These are phyloP conservation scores for Amphiprion clarkii DNA, from an alignment of 2,797 vertebrate genomes.

Conservation along the genomic window DNA sequence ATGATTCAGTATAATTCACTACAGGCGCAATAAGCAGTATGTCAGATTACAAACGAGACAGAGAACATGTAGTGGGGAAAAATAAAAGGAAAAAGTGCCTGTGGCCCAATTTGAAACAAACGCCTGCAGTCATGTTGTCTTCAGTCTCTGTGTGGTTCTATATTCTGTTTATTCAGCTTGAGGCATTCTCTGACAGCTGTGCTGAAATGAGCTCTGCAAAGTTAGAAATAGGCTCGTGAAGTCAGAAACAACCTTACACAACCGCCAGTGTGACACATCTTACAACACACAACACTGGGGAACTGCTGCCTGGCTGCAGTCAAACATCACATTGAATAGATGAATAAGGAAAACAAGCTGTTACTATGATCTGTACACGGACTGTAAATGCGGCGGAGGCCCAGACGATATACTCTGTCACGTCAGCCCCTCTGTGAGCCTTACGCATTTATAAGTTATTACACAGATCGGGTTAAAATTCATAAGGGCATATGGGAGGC, in stretches of 20 bases:
- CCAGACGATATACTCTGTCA: constrained; percentile 37
- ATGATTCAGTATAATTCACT: constrained; percentile 31
- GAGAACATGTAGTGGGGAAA: constrained; percentile 8
- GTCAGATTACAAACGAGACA: constrained; percentile 31
- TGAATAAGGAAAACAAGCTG: constrained; percentile 61
- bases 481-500: constrained; percentile 58
- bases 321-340: constrained; percentile 48
- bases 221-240: constrained; percentile 54
- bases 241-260: constrained; percentile 43
- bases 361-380: constrained; percentile 47
- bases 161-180: constrained; percentile 71
- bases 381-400: constrained; percentile 43
- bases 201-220: constrained; percentile 60
- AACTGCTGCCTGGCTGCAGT: constrained; percentile 50
- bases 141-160: constrained; percentile 49
- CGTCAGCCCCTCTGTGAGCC: constrained; percentile 35
- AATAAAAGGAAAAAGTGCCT: constrained; percentile 39
- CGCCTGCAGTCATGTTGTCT: constrained; percentile 63
- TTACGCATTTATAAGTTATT: constrained; percentile 67
- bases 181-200: constrained; percentile 72
- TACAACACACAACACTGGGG: constrained; percentile 18
- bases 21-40: constrained; percentile 28
- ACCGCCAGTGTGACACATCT: constrained; percentile 41
- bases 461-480: constrained; percentile 62
- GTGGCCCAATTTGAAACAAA: constrained; percentile 62